Evolutionary conservation across 2,113 vertebrate genomes (phyloP).

Genomic region (Tyrannus savana): DNA sequence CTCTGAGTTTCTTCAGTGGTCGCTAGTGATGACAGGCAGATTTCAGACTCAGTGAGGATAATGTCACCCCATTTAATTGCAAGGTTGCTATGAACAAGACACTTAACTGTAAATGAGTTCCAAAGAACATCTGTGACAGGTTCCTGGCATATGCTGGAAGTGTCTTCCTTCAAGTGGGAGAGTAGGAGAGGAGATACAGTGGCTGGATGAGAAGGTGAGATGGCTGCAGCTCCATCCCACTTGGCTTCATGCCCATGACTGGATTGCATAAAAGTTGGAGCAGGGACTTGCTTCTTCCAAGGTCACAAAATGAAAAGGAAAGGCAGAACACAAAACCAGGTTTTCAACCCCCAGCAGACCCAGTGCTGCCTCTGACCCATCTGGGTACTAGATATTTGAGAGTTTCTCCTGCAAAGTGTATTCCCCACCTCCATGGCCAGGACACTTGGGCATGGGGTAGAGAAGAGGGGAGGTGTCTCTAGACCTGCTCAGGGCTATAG

Average conservation of each 20-base stretch:
- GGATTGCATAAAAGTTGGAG: background rate
- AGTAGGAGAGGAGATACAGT: background rate
- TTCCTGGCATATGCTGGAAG: background rate
- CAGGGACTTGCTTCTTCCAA: background rate
- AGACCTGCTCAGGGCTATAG: background rate
- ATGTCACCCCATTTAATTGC: background rate
- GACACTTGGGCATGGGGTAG: too few species aligned
- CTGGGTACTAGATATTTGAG: background rate
- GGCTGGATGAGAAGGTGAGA: background rate
- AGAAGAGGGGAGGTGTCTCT: background rate
- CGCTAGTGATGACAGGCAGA: background rate
- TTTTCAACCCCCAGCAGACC: background rate
- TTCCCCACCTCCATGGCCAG: background rate
- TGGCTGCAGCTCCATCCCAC: background rate
- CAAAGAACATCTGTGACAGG: background rate
- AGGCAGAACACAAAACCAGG: background rate
- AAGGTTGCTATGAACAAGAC: background rate
- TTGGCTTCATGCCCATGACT: background rate
- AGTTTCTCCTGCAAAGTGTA: rapidly evolving
- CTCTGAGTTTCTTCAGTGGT: background rate
- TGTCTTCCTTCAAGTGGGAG: background rate
- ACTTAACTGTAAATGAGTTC: background rate
- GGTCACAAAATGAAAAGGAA: background rate
- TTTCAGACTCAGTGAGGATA: background rate
- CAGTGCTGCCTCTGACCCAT: too few species aligned